Conservation (phyloP, 2,888 invertebrate genomes). For the Linyphia triangularis region DNA sequence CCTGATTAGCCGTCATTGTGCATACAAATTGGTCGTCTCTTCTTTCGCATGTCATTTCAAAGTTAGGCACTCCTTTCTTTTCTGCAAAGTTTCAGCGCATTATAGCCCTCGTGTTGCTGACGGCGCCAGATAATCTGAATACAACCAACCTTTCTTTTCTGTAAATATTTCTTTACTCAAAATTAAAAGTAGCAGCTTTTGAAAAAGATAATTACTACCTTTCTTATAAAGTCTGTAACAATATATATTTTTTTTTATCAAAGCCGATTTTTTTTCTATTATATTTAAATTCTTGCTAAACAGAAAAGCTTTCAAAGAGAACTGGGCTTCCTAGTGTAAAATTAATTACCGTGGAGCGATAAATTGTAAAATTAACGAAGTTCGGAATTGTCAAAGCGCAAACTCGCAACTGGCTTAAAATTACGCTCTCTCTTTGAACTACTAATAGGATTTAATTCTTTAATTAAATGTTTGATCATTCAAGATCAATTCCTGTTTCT, state of each 20-base stretch:
- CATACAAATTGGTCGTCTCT: too few relatives aligned
- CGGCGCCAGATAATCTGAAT: too few relatives aligned
- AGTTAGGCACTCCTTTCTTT: too few relatives aligned
- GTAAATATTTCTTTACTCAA: too few relatives aligned
- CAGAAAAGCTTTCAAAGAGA: not conserved
- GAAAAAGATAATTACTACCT: not conserved
- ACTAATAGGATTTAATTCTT: not conserved
- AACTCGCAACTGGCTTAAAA: not conserved
- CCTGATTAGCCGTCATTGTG: too few relatives aligned
- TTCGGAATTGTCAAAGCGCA: not conserved
- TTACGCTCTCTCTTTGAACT: not conserved
- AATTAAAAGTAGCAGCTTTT: too few relatives aligned
- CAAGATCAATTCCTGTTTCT: not conserved
- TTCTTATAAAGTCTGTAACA: too few relatives aligned
- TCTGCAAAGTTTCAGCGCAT: too few relatives aligned
- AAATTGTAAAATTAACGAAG: not conserved
- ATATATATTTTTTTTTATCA: not conserved
- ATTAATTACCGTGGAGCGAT: not conserved
- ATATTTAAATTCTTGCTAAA: not conserved
- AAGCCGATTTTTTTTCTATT: not conserved
- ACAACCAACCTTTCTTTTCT: too few relatives aligned
- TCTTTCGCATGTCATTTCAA: too few relatives aligned
- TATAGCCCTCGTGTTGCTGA: too few relatives aligned
- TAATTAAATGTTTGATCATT: not conserved
- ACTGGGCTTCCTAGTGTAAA: not conserved